Percentiles rank a stretch among this genome's conserved stretches.
Conservation (phyloP, 2,113 vertebrate species). For the Melanerpes aurifrons region DNA sequence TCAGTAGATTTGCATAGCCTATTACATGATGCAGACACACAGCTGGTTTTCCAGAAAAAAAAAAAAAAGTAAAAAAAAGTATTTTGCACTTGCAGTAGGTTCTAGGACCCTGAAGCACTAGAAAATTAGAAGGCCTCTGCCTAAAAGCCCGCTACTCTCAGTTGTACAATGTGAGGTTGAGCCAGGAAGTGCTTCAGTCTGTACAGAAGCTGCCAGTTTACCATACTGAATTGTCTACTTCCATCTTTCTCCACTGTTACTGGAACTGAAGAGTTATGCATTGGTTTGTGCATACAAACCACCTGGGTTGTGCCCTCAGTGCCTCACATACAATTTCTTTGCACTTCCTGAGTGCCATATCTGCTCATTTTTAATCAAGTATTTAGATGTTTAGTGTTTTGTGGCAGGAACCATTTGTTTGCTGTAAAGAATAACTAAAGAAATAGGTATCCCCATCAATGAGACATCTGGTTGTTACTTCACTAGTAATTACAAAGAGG, state of each 20-base stretch:
- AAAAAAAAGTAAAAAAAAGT: background rate
- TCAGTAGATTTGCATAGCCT: background rate
- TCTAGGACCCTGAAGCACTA: background rate
- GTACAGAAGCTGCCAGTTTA: background rate
- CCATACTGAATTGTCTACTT: background rate
- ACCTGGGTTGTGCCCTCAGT: background rate
- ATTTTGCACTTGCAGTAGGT: background rate
- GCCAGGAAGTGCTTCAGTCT: background rate
- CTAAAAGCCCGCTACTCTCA: background rate
- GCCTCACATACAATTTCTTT: background rate
- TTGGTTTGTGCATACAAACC: background rate
- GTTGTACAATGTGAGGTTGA: background rate
- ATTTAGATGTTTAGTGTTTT: background rate
- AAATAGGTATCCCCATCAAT: background rate
- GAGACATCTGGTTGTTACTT: background rate
- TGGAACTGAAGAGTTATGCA: accelerated
- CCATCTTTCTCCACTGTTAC: background rate
- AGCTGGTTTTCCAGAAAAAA: background rate
- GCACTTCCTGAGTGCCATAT: background rate
- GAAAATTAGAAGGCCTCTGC: background rate
- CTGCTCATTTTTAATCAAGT: background rate
- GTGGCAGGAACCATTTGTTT: background rate
- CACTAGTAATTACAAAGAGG: background rate
- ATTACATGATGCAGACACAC: accelerated
- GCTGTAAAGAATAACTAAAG: background rate